phyloP scores from a whole-genome alignment of 2,113 vertebrate genomes.

The rat (Rattus norvegicus) region DNA sequence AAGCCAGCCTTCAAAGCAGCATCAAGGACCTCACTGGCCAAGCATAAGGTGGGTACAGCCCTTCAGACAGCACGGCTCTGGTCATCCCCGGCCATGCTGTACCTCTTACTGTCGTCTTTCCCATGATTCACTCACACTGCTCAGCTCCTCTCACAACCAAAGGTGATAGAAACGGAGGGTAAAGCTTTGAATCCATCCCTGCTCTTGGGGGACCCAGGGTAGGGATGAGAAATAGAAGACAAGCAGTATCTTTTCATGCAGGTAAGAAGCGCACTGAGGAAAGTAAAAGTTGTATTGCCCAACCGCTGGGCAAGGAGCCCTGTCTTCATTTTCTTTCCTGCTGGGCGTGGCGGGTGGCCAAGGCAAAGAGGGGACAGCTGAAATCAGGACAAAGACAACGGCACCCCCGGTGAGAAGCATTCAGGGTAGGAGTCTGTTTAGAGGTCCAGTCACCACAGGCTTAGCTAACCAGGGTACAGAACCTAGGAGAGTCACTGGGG shows the following conservation, averaged over 20 bases:
- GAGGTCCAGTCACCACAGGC: too few relatives aligned
- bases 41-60: accelerated
- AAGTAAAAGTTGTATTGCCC: background rate
- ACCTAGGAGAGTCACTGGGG: background rate
- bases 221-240: background rate
- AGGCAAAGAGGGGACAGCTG: background rate
- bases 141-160: accelerated
- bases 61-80: too few relatives aligned
- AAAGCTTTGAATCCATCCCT: background rate
- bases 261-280: too few relatives aligned
- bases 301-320: background rate
- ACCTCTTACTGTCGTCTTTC: accelerated
- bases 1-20: background rate
- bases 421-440: background rate
- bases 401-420: background rate
- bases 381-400: background rate
- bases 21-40: background rate
- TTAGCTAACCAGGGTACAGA: background rate
- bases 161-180: background rate
- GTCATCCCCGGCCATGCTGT: accelerated
- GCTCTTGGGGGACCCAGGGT: background rate
- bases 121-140: background rate
- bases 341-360: background rate
- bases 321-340: background rate
- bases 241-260: background rate